Base-by-base conservation (phyloP, 92 coral and sea anemone species). In the Blastomussa wellsi region DNA sequence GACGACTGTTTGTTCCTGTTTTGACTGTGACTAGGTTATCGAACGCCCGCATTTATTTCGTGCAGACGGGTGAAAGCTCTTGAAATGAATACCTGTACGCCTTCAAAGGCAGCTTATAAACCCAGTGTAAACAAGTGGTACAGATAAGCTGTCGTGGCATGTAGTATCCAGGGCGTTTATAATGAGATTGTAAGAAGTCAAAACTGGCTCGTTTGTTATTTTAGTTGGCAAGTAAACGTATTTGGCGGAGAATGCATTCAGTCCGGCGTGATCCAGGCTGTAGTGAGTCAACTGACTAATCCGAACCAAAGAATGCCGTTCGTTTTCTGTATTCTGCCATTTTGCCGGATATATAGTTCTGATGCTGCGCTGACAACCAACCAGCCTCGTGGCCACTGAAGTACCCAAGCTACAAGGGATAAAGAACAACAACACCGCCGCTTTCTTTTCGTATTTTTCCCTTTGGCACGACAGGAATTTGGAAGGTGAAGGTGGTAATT, bases 401-500 rank as follows among this genome's bases (percentile, higher is more conserved):
- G 75, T 35, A 5, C 16, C 16, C 44, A 70, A 36, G 41, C 75
- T 70, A 15, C 35, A 19, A 6, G 75, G 3, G 75, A 33, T 20
- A 6, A 36, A 69, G 36, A 33, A 5, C 9, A 15, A 15, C 16
- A 15, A 3, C 66, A 31, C 39, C 14, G 48, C 12, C n/a, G n/a
- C n/a, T n/a, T 70, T 70, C 20, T 38, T 36, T 36, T 19, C 24
- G 15, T n/a, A 20, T 69, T 35, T 35, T 70, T 20, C 1, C 7
- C 26, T 42, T 3, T 44, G 10, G 11, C 31, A 2, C 65, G 35
- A 67, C 22, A 47, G 10, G 15, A 66, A 44, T 20, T 44, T 41
- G 42, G 71, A 78, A 78, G 57, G n/a, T 59, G 51, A 60, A 7
- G 82, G 49, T 78, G 10, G 82, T 57, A 38, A 78, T 29, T 57